Percentiles rank a stretch among this genome's conserved stretches.
These are phyloP conservation scores for Harmothoe impar DNA, from an alignment of 2,888 invertebrate species.

Conservation along the genomic window DNA sequence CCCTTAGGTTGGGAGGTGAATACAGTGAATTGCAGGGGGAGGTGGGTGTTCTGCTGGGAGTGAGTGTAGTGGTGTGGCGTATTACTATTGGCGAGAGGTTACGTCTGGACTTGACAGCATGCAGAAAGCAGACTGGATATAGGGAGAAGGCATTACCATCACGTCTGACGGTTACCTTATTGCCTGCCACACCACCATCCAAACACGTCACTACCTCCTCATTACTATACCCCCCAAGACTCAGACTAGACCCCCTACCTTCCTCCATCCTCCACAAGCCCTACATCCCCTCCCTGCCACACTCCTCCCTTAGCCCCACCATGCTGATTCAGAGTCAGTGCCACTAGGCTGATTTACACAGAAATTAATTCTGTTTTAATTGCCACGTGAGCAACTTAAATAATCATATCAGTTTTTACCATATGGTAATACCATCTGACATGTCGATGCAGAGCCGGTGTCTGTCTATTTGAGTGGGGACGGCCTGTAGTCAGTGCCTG, in stretches of 20 bases:
- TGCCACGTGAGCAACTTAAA: no score
- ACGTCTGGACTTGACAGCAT: conserved; percentile 26
- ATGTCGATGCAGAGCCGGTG: no score
- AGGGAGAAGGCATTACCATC: neutral
- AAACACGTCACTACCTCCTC: no score
- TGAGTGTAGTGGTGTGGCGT: neutral
- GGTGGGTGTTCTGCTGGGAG: neutral
- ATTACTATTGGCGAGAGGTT: neutral
- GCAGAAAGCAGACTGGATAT: neutral
- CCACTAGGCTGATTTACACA: no score
- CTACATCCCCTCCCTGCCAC: neutral
- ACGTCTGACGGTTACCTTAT: neutral
- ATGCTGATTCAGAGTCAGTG: no score
- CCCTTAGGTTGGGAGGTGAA: neutral
- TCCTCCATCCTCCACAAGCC: neutral
- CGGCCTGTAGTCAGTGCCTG: neutral
- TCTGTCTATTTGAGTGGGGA: neutral
- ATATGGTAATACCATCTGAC: no score
- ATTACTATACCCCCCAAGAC: no score
- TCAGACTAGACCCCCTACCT: neutral
- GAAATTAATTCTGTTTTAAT: no score
- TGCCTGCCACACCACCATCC: no score
- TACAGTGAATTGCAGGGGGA: neutral
- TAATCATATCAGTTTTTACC: no score
- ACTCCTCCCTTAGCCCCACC: no score